These are phyloP conservation scores for Macrophya annulata DNA, from an alignment of 2,888 invertebrate genomes.

Conservation along the genomic window DNA sequence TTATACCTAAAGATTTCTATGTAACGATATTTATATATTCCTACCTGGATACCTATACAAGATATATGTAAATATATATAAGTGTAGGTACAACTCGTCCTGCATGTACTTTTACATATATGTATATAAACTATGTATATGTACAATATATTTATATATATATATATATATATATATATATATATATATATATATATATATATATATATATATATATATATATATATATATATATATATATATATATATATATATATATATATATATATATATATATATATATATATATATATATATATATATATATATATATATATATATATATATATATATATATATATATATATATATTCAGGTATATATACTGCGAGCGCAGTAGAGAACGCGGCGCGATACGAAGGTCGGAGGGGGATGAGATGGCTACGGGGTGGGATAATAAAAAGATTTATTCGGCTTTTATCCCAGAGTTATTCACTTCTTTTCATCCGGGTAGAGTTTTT, in stretches of 20 bases:
- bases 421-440: conserved; percentile 76
- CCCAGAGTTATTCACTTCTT: conserved; percentile 78
- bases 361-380: conserved; percentile 53
- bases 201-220: neutral
- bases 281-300: neutral
- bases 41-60: conserved; percentile 19
- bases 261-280: neutral
- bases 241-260: neutral
- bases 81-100: conserved; percentile 12
- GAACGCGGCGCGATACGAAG: conserved; percentile 64
- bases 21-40: conserved; percentile 38
- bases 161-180: neutral
- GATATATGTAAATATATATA: neutral
- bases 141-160: neutral
- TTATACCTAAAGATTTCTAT: conserved; percentile 29
- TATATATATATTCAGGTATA: neutral
- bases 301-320: too few species aligned
- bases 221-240: neutral
- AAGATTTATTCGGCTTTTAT: conserved; percentile 79
- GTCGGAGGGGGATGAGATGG: conserved; percentile 62
- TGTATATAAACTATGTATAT: neutral
- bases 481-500: conserved; percentile 73
- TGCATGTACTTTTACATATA: neutral
- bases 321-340: neutral
- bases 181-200: neutral